Conservation (phyloP, 2,113 vertebrate genomes). For the Coracopsis vasa region DNA sequence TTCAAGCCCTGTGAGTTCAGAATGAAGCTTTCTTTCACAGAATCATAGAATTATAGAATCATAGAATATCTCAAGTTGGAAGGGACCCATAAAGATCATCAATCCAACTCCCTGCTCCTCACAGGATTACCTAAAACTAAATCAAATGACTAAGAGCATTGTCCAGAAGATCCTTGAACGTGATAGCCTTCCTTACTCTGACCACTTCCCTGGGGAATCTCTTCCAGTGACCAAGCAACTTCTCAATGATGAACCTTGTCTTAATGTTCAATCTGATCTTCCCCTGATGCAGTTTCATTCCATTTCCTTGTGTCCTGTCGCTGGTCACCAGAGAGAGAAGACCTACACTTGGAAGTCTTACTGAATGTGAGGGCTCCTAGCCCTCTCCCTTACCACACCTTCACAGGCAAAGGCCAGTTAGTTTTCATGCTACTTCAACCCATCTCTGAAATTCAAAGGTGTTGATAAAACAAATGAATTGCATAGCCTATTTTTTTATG, state of each 20-base stretch:
- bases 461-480: background rate
- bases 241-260: background rate
- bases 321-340: background rate
- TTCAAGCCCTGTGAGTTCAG: background rate
- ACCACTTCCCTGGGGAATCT: background rate
- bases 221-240: fast-evolving
- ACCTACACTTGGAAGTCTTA: background rate
- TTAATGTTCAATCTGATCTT: background rate
- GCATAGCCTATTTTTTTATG: background rate
- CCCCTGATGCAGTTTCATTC: fast-evolving
- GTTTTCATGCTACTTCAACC: background rate
- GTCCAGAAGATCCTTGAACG: background rate
- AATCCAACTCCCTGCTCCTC: background rate
- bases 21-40: background rate
- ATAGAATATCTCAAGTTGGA: background rate
- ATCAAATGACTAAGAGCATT: too few relatives aligned
- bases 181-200: background rate
- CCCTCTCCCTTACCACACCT: background rate
- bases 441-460: background rate
- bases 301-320: fast-evolving
- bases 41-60: background rate
- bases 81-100: background rate
- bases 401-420: background rate
- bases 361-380: background rate
- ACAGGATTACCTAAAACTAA: background rate